Percentiles rank a stretch among this genome's conserved stretches.
Evolutionary conservation across 1,140 invertebrate genomes (phyloP).

Genomic region (Rhagoletis pomonella): DNA sequence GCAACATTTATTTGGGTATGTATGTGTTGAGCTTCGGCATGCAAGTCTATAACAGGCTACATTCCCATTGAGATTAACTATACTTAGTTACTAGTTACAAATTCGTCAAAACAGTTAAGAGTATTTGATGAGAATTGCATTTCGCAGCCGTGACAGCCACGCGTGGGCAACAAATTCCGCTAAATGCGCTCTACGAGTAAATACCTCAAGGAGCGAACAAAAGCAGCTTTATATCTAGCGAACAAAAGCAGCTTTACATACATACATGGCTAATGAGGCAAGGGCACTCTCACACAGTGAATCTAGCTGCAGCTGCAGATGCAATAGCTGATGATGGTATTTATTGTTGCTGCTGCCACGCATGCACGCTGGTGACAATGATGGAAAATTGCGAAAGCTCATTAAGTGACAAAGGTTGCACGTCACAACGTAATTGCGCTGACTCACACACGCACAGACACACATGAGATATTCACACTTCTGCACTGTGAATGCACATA

Average conservation of each 20-base stretch:
- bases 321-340: neutral
- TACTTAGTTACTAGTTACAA: too few relatives aligned
- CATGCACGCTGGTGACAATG: neutral
- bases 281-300: neutral
- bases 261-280: neutral
- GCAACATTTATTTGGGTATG: too few relatives aligned
- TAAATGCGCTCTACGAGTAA: neutral
- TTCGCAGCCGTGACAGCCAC: too few relatives aligned
- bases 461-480: neutral
- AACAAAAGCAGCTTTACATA: neutral
- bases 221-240: neutral
- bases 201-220: neutral
- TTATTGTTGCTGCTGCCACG: neutral
- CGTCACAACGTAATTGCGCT: neutral
- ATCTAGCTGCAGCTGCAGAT: neutral
- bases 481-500: neutral
- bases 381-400: constrained; percentile 41
- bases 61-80: too few relatives aligned
- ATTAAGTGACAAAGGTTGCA: constrained; percentile 31
- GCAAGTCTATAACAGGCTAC: too few relatives aligned
- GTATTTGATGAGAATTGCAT: neutral
- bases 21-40: too few relatives aligned
- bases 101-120: too few relatives aligned
- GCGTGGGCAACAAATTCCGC: neutral
- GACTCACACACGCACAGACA: neutral